phyloP scores from a whole-genome alignment of 2,888 invertebrate genomes.

The Pammene aurita region DNA sequence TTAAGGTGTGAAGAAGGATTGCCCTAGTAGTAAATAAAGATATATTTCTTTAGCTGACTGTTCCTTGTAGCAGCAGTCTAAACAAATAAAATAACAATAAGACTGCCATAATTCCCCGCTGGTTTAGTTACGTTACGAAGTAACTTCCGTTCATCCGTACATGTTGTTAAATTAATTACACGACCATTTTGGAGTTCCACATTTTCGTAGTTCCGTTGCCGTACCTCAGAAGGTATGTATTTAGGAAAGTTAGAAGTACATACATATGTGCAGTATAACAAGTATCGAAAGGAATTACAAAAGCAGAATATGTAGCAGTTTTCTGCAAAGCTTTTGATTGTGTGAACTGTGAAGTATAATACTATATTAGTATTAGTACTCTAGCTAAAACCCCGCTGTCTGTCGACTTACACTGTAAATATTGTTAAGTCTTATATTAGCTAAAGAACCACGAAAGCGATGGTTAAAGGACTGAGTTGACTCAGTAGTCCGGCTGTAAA shows the following conservation, averaged over 20 bases:
- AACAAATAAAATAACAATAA: conserved; percentile 15
- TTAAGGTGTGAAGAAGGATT: too few species aligned
- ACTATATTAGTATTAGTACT: too few species aligned
- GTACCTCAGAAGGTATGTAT: neutral
- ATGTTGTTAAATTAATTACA: conserved; percentile 12
- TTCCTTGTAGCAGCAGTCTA: neutral
- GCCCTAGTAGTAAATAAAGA: too few species aligned
- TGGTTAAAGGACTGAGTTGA: too few species aligned
- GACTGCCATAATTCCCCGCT: neutral
- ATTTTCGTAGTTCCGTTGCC: conserved; percentile 11
- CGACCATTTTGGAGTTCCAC: neutral
- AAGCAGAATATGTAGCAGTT: neutral
- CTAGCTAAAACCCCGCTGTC: too few species aligned
- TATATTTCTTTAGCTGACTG: too few species aligned
- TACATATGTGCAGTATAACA: neutral
- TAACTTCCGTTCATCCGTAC: conserved; percentile 9
- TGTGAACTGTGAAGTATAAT: too few species aligned
- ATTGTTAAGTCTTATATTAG: too few species aligned
- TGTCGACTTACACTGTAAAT: too few species aligned
- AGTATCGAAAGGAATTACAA: neutral
- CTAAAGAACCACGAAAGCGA: too few species aligned
- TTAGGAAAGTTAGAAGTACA: neutral
- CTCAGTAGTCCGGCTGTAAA: too few species aligned
- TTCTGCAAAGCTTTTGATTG: neutral
- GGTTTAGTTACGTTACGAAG: conserved; percentile 15